Conservation (phyloP, 2,113 vertebrate species). For the Neopipo cinnamomea region DNA sequence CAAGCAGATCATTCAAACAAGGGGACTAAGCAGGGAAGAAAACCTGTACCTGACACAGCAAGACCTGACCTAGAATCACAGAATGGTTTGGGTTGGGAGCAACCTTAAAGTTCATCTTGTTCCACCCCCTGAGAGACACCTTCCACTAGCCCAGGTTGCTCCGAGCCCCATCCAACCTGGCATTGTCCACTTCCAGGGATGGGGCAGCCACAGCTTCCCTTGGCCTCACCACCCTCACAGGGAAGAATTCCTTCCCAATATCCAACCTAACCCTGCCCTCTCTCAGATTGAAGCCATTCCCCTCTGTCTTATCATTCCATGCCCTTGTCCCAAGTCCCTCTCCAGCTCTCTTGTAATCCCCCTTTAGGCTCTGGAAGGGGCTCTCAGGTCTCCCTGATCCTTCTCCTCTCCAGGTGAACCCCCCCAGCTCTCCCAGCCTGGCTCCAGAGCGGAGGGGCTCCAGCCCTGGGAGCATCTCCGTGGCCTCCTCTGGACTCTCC, state of each 20-base stretch:
- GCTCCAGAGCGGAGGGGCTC: not conserved
- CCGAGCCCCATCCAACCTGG: not conserved
- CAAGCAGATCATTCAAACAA: conserved; percentile 65
- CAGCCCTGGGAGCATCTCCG: accelerated
- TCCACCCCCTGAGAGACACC: not conserved
- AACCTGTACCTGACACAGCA: conserved; percentile 68
- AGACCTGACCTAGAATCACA: not conserved
- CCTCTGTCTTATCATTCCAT: not conserved
- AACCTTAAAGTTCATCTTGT: accelerated
- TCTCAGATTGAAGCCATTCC: not conserved
- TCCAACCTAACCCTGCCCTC: not conserved
- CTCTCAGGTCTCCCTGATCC: not conserved
- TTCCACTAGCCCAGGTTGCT: not conserved
- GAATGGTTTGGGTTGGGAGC: accelerated
- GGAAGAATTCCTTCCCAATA: accelerated
- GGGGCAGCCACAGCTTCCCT: not conserved
- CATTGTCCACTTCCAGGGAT: not conserved
- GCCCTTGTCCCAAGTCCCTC: not conserved
- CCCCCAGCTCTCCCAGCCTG: not conserved
- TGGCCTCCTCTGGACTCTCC: not conserved
- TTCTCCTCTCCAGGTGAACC: not conserved
- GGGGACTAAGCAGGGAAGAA: conserved; percentile 74
- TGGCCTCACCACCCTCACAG: accelerated
- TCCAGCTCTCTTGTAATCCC: not conserved
- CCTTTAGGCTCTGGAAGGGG: accelerated